A percentile compares a stretch with the other conserved stretches of the same genome.
phyloP scores from a whole-genome alignment of 2,888 invertebrate species.

The Notodromas monacha region DNA sequence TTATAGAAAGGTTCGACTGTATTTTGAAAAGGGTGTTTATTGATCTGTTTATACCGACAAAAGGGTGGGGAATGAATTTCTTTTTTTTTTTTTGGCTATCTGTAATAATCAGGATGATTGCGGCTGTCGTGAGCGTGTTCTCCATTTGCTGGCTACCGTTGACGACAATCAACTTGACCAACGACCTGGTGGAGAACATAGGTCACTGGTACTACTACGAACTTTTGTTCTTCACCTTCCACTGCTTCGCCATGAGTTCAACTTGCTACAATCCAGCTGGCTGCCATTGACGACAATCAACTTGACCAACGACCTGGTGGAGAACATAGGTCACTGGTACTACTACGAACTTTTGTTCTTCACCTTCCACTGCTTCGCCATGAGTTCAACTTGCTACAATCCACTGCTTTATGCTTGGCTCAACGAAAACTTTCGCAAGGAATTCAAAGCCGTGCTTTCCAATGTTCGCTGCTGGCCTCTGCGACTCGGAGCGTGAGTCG shows the following conservation, averaged over 20 bases:
- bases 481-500: no score
- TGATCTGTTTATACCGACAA: no score
- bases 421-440: slow-evolving; percentile 69
- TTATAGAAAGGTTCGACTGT: no score
- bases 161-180: slow-evolving; percentile 11
- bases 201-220: slow-evolving; percentile 47
- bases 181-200: no score
- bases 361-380: slow-evolving; percentile 36
- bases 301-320: slow-evolving; percentile 10
- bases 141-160: slow-evolving; percentile 20
- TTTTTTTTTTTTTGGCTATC: slow-evolving; percentile 16
- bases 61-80: no score
- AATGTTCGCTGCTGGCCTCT: no score
- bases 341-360: slow-evolving; percentile 70
- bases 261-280: slow-evolving; percentile 23
- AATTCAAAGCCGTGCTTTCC: slow-evolving; percentile 50
- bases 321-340: slow-evolving; percentile 34
- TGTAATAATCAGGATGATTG: slow-evolving; percentile 21
- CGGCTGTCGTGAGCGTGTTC: slow-evolving; percentile 23
- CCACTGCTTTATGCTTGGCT: slow-evolving; percentile 70
- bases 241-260: slow-evolving; percentile 47
- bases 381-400: slow-evolving; percentile 68
- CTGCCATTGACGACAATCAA: slow-evolving; percentile 11
- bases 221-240: slow-evolving; percentile 52
- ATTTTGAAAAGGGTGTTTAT: no score